These are phyloP conservation scores for Coleophora flavipennella DNA, from an alignment of 2,888 invertebrate genomes.

Conservation along the genomic window DNA sequence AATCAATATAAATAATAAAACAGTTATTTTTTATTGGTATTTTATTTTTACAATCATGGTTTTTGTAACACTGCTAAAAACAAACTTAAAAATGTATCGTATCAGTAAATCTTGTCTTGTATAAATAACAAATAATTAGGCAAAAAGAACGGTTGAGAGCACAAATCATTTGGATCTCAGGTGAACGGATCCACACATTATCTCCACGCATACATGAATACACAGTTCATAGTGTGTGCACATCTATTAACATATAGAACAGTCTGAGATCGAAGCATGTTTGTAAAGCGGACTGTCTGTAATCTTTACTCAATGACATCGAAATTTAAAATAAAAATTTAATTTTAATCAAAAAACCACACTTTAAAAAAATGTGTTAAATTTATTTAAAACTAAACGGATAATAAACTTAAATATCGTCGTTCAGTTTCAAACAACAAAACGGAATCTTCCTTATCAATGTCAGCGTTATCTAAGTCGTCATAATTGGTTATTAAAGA, in stretches of 20 bases:
- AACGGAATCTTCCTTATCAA: no score
- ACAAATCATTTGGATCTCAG: constrained; percentile 12
- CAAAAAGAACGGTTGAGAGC: constrained; percentile 6
- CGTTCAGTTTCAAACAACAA: no score
- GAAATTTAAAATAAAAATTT: constrained; percentile 28
- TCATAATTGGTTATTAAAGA: constrained; percentile 6
- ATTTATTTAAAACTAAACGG: constrained; percentile 34
- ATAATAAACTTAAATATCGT: constrained; percentile 7
- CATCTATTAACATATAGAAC: constrained; percentile 11
- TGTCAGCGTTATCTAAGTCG: not conserved
- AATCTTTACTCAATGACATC: constrained; percentile 51
- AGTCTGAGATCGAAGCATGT: constrained; percentile 30
- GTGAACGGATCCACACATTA: constrained; percentile 18
- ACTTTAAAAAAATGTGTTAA: no score
- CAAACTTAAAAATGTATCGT: constrained; percentile 4
- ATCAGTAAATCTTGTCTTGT: not conserved
- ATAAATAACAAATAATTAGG: constrained; percentile 10
- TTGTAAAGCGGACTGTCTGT: constrained; percentile 37
- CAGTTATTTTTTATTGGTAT: no score
- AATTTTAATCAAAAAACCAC: no score
- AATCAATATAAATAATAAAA: no score
- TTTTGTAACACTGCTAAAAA: not conserved
- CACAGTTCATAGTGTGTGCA: constrained; percentile 10
- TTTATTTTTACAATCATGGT: no score
- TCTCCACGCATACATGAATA: constrained; percentile 8